Conservation (phyloP, 2,797 vertebrate genomes). For the Crypturellus tataupa region DNA sequence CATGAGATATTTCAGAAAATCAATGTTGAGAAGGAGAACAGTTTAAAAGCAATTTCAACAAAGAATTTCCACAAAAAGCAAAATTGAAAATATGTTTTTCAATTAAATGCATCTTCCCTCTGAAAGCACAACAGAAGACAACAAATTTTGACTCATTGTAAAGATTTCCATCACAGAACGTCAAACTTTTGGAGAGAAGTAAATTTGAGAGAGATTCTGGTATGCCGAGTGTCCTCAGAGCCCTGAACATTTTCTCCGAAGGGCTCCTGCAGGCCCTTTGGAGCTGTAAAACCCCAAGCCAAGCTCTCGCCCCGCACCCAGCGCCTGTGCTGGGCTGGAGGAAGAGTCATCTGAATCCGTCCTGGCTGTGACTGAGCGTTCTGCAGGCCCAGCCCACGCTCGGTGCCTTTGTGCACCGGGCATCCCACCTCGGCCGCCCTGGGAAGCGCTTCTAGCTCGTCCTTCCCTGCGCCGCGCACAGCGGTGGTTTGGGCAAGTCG, state of each 20-base stretch:
- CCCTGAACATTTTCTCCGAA: background rate
- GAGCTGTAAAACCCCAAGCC: fast-evolving
- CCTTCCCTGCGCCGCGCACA: fast-evolving
- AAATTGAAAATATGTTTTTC: background rate
- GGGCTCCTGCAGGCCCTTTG: background rate
- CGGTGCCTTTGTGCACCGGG: background rate
- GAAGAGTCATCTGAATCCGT: background rate
- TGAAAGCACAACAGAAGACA: background rate
- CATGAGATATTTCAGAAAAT: background rate
- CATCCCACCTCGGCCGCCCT: background rate
- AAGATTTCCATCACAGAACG: background rate
- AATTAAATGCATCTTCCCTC: background rate
- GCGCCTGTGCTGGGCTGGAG: background rate
- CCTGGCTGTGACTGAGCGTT: conserved; percentile 43
- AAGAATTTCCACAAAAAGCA: background rate
- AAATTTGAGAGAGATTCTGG: background rate
- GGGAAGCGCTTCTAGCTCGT: background rate
- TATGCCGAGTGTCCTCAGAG: background rate
- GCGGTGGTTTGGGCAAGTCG: background rate
- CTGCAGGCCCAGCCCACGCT: background rate
- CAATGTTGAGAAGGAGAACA: background rate
- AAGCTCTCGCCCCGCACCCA: background rate
- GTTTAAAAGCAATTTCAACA: background rate
- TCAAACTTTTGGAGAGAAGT: background rate
- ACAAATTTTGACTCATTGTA: background rate